A percentile compares a stretch with the other conserved stretches of the same genome.
phyloP scores from a whole-genome alignment of 2,888 invertebrate genomes.

The Prostheceraeus crozeri region DNA sequence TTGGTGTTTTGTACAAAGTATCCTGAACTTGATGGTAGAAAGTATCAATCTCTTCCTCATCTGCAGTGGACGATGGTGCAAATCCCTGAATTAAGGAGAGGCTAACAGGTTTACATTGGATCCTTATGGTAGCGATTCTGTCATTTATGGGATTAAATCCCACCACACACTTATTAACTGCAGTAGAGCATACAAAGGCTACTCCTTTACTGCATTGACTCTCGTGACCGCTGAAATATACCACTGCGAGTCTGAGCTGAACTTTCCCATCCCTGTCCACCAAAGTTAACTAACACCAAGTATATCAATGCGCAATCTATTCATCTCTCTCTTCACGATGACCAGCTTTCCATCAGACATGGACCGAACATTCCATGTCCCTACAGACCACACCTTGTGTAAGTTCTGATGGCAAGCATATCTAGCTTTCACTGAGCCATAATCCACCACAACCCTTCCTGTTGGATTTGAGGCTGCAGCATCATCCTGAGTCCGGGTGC shows the following conservation, averaged over 20 bases:
- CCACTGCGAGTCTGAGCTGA: conserved; percentile 7
- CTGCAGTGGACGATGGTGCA: too few relatives aligned
- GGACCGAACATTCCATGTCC: conserved; percentile 6
- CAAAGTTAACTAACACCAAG: conserved; percentile 1
- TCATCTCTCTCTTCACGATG: conserved; percentile 21
- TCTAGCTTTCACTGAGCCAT: too few relatives aligned
- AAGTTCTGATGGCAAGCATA: too few relatives aligned
- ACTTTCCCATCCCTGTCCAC: conserved; percentile 13
- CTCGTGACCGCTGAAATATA: too few relatives aligned
- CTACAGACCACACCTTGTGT: too few relatives aligned
- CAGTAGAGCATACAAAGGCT: conserved; percentile 5
- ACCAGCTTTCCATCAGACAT: neutral
- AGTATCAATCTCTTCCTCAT: too few relatives aligned
- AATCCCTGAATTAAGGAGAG: neutral
- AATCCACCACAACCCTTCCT: too few relatives aligned
- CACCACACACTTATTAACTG: conserved; percentile 2
- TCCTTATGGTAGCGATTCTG: neutral
- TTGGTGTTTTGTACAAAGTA: too few relatives aligned
- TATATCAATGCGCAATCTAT: neutral
- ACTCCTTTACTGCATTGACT: too few relatives aligned
- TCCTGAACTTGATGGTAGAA: too few relatives aligned
- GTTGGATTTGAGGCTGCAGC: too few relatives aligned
- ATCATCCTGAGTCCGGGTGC: too few relatives aligned
- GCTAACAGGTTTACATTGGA: conserved; percentile 8
- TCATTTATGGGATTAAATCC: neutral